Evolutionary conservation across 2,888 invertebrate species (phyloP).

Genomic region (Temnothorax unifasciatus): DNA sequence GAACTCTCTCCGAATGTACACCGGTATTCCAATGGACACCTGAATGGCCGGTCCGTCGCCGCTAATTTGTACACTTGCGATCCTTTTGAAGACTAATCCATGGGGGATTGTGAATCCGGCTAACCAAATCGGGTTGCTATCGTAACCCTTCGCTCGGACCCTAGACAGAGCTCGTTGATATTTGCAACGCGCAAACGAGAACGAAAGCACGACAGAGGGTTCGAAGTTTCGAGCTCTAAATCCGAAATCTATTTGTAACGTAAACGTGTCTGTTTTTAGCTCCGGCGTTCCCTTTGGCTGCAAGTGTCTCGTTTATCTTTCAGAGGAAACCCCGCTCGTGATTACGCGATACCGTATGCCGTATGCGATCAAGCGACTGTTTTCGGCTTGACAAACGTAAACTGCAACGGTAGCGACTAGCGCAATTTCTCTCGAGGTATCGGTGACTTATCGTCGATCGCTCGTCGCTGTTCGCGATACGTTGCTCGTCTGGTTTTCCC

Average conservation of each 20-base stretch:
- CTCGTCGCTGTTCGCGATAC: slow-evolving; percentile 11
- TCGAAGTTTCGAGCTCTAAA: neutral
- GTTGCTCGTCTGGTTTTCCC: slow-evolving; percentile 3
- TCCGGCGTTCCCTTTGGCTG: neutral
- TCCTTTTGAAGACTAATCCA: slow-evolving; percentile 57
- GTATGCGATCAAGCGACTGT: neutral
- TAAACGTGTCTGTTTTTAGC: slow-evolving; percentile 42
- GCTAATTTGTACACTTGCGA: slow-evolving; percentile 59
- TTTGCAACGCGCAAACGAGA: slow-evolving; percentile 28
- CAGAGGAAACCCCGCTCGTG: neutral
- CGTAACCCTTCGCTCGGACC: slow-evolving; percentile 28
- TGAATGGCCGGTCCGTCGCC: slow-evolving; percentile 22
- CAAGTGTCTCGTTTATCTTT: slow-evolving; percentile 30
- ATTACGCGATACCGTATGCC: neutral
- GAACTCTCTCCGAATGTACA: slow-evolving; percentile 36
- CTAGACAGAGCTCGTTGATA: slow-evolving; percentile 1
- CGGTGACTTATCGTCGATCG: slow-evolving; percentile 25
- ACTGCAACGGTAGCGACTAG: neutral
- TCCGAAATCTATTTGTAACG: slow-evolving; percentile 45
- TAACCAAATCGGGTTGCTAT: slow-evolving; percentile 25
- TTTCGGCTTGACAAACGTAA: neutral
- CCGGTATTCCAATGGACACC: slow-evolving; percentile 27
- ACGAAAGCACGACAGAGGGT: slow-evolving; percentile 6
- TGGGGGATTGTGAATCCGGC: slow-evolving; percentile 21
- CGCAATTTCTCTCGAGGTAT: slow-evolving; percentile 10